Conservation (phyloP, 2,888 invertebrate genomes). For the Mamestra brassicae region DNA sequence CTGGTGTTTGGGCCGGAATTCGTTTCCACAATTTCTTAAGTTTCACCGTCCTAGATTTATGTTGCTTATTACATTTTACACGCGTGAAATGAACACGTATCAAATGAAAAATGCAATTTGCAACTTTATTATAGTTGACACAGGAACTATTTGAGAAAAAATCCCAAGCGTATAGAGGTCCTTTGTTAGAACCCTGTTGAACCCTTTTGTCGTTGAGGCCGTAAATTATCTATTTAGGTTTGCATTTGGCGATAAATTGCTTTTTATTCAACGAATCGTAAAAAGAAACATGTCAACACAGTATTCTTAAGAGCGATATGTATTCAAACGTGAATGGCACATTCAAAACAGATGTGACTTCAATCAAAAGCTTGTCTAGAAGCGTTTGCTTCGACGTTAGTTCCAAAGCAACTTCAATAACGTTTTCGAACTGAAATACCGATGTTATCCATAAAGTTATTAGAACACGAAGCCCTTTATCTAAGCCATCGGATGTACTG, state of each 20-base stretch:
- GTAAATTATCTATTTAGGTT: conserved; percentile 88
- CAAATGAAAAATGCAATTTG: conserved; percentile 81
- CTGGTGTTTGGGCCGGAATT: conserved; percentile 59
- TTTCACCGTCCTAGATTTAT: conserved; percentile 83
- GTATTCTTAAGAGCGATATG: conserved; percentile 60
- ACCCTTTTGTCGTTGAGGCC: conserved; percentile 83
- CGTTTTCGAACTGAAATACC: conserved; percentile 67
- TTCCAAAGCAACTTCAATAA: conserved; percentile 56
- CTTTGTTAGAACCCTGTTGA: conserved; percentile 65
- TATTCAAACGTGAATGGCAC: conserved; percentile 32
- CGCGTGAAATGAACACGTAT: conserved; percentile 86
- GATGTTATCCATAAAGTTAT: conserved; percentile 76
- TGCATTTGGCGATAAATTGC: conserved; percentile 86
- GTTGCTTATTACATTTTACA: conserved; percentile 88
- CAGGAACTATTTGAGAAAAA: conserved; percentile 77
- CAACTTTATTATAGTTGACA: conserved; percentile 78
- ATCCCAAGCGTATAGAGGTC: conserved; percentile 43
- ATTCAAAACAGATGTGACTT: conserved; percentile 43
- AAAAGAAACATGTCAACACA: conserved; percentile 81
- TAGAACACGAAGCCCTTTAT: conserved; percentile 78
- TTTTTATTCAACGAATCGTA: conserved; percentile 76
- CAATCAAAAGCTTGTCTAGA: conserved; percentile 42
- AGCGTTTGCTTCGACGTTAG: conserved; percentile 36
- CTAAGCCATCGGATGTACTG: conserved; percentile 78
- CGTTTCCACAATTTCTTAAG: conserved; percentile 53